Evolutionary conservation across 2,888 invertebrate species (phyloP).

Genomic region (Clostera curtula): DNA sequence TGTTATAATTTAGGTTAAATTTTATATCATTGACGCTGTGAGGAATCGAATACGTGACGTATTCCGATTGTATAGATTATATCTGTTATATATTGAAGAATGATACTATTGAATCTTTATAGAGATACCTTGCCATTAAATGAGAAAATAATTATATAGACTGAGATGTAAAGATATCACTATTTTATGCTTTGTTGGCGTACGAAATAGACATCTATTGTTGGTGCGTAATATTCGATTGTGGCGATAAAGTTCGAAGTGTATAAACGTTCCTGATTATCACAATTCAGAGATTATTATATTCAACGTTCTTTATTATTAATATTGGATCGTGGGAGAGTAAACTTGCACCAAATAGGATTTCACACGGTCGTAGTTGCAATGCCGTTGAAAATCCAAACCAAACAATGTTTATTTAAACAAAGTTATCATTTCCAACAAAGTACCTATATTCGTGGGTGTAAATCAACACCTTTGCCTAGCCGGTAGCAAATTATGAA

Average conservation of each 20-base stretch:
- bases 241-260: slow-evolving; percentile 42
- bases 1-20: slow-evolving; percentile 76
- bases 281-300: slow-evolving; percentile 49
- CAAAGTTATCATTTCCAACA: no score
- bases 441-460: no score
- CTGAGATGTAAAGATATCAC: slow-evolving; percentile 74
- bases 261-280: slow-evolving; percentile 55
- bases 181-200: slow-evolving; percentile 74
- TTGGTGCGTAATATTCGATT: slow-evolving; percentile 55
- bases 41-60: slow-evolving; percentile 68
- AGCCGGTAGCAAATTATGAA: no score
- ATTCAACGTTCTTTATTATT: slow-evolving; percentile 56
- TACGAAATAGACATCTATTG: slow-evolving; percentile 64
- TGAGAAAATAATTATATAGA: slow-evolving; percentile 70
- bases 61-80: slow-evolving; percentile 67
- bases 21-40: slow-evolving; percentile 75
- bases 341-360: slow-evolving; percentile 30
- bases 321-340: slow-evolving; percentile 46
- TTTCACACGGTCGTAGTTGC: no score
- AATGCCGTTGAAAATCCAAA: no score
- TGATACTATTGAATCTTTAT: slow-evolving; percentile 73
- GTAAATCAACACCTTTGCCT: no score
- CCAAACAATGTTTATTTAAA: no score
- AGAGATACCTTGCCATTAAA: slow-evolving; percentile 73
- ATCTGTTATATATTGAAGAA: slow-evolving; percentile 70